Conservation (phyloP, 1,140 invertebrate species). For the Drosophila murphyi region DNA sequence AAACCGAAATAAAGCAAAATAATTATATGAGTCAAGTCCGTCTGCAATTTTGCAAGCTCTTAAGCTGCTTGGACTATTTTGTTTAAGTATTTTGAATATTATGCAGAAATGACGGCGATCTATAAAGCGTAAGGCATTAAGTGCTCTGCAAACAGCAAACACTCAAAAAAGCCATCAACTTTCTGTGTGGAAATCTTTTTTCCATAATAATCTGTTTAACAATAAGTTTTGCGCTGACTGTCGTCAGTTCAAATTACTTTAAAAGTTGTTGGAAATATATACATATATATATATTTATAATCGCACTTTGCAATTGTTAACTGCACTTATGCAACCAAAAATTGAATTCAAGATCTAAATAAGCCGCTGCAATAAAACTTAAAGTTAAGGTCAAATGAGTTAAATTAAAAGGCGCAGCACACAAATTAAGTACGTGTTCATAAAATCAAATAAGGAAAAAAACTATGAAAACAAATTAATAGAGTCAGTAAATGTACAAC, state of each 20-base stretch:
- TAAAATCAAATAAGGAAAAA: constrained; percentile 2
- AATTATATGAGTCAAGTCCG: constrained; percentile 20
- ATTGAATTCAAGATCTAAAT: not conserved
- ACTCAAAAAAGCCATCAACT: too few relatives aligned
- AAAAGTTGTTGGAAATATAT: too few relatives aligned
- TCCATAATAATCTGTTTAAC: too few relatives aligned
- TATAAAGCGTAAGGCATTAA: not conserved
- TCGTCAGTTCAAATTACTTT: too few relatives aligned
- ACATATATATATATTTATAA: not conserved
- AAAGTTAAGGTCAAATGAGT: not conserved
- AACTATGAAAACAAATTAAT: constrained; percentile 9
- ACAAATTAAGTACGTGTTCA: constrained; percentile 12
- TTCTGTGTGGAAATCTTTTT: too few relatives aligned
- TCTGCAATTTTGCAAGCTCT: not conserved
- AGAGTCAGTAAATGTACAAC: not conserved
- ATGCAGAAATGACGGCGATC: not conserved
- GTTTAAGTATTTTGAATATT: constrained; percentile 1
- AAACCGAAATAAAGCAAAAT: not conserved
- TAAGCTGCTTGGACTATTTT: not conserved
- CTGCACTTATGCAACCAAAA: not conserved
- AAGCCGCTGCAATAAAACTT: constrained; percentile 6
- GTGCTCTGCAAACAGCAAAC: not conserved
- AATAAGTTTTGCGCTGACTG: too few relatives aligned
- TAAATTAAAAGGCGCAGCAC: constrained; percentile 14
- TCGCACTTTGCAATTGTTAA: not conserved